Percentiles rank a stretch among this genome's conserved stretches.
phyloP scores from a whole-genome alignment of 2,888 invertebrate species.

The Agriopis marginaria region DNA sequence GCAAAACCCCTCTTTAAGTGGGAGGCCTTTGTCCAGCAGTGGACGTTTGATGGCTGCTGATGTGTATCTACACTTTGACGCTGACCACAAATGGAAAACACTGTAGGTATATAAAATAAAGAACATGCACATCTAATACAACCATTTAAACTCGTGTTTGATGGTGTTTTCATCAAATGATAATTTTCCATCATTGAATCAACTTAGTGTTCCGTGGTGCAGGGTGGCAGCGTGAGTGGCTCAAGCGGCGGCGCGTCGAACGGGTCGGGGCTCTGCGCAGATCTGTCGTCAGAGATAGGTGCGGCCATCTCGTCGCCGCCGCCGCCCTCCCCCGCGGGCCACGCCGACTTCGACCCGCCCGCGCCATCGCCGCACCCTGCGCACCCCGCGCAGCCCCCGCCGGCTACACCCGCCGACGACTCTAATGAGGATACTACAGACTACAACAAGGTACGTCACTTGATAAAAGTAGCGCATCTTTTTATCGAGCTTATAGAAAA shows the following conservation, averaged over 20 bases:
- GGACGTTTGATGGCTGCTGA: too few species aligned
- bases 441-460: slow-evolving; percentile 69
- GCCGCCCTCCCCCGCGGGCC: slow-evolving; percentile 89
- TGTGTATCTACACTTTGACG: too few species aligned
- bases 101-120: too few species aligned
- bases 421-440: slow-evolving; percentile 64
- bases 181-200: too few species aligned
- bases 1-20: too few species aligned
- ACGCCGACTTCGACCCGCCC: slow-evolving; percentile 90
- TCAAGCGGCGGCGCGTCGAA: slow-evolving; percentile 52
- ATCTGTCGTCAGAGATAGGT: slow-evolving; percentile 92
- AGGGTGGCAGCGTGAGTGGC: slow-evolving; percentile 55
- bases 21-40: too few species aligned
- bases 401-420: slow-evolving; percentile 49
- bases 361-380: slow-evolving; percentile 55
- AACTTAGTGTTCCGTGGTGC: slow-evolving; percentile 23
- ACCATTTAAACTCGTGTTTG: neutral
- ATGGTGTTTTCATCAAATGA: too few species aligned
- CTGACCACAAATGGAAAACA: too few species aligned
- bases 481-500: neutral
- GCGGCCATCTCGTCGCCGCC: slow-evolving; percentile 92
- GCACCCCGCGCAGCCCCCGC: slow-evolving; percentile 61
- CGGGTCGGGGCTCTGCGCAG: slow-evolving; percentile 84
- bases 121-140: too few species aligned
- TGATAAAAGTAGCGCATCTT: too few species aligned